Percentiles rank a stretch among this genome's conserved stretches.
phyloP scores from a whole-genome alignment of 35 echinoderm and acorn worm species.

The Lytechinus variegatus region DNA sequence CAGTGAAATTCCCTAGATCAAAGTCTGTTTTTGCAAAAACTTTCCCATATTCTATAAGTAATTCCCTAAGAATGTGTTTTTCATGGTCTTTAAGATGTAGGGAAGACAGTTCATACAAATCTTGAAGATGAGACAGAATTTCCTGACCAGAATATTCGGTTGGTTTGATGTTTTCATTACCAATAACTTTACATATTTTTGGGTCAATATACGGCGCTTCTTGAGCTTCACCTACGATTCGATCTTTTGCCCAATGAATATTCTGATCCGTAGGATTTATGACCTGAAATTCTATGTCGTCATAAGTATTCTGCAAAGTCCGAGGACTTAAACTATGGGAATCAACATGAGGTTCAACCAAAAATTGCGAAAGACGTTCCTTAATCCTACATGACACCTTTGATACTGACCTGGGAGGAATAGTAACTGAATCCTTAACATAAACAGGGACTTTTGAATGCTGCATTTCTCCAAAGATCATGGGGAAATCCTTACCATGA shows the following conservation, averaged over 20 bases:
- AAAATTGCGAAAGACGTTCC: neutral
- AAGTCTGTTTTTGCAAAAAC: neutral
- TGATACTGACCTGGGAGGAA: neutral
- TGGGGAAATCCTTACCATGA: neutral
- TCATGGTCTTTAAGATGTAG: neutral
- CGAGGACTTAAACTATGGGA: neutral
- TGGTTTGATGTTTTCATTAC: slow-evolving; percentile 23
- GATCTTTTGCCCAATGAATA: neutral
- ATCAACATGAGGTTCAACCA: neutral
- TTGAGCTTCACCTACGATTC: neutral
- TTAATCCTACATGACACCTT: neutral
- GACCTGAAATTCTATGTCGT: neutral
- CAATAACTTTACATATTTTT: neutral
- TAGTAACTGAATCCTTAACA: neutral
- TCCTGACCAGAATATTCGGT: slow-evolving; percentile 10
- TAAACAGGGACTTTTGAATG: neutral
- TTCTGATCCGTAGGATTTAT: neutral
- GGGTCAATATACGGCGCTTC: neutral
- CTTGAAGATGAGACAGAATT: neutral
- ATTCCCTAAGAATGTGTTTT: slow-evolving; percentile 2
- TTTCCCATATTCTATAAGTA: neutral
- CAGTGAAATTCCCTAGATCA: neutral
- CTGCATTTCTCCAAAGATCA: neutral
- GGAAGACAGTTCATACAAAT: slow-evolving; percentile 42
- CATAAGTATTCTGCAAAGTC: neutral